Evolutionary conservation across 1,140 invertebrate genomes (phyloP), one percentile per base, ranked within the genome.

Genomic region (Brachionus calyciflorus): DNA sequence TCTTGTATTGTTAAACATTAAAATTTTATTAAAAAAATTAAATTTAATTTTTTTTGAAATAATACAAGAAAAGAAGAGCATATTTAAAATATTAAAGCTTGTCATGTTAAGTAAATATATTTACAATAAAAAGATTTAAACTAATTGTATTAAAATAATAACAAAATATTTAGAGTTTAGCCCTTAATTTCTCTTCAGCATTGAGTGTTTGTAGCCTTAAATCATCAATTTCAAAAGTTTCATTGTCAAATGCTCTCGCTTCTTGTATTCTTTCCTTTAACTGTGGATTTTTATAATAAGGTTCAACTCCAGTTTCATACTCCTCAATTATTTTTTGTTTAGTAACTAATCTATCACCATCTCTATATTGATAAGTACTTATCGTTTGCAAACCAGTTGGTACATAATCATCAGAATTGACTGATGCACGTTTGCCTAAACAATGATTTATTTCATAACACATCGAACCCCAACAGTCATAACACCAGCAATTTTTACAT

Each of bases 321-420:
- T 73, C 69, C 30, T 49, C 46, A 33, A 73, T 37, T 73, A 73
- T 55, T 30, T 73, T 73, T 55, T 73, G 69, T 51, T 73, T 73
- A 9, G 69, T 73, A 21, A 73, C 33, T 30, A 55, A 28, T 26
- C 51, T 49, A 53, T 73, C 69, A 14, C 69, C 69, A 41, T 73
- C 69, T 73, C 69, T 73, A 21, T 73, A 73, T 37, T 49, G 51
- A 73, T 73, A 73, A 9, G 69, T 51, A 41, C 69, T 51, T 51
- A 73, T 46, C 10, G 69, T 73, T 51, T 73, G 69, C 24, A 73
- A 41, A 14, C 69, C 69, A 37, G 69, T 73, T 26, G 69, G 69
- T 5, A 73, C 44, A 49, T 40, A 73, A 9, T 49, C 46, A 40
- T 73, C 69, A 6, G 28, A 40, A 40, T 51, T 28, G 5, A 19